A percentile compares a stretch with the other conserved stretches of the same genome.
Conservation (phyloP, 2,113 vertebrate genomes). For the Rhea americana region DNA sequence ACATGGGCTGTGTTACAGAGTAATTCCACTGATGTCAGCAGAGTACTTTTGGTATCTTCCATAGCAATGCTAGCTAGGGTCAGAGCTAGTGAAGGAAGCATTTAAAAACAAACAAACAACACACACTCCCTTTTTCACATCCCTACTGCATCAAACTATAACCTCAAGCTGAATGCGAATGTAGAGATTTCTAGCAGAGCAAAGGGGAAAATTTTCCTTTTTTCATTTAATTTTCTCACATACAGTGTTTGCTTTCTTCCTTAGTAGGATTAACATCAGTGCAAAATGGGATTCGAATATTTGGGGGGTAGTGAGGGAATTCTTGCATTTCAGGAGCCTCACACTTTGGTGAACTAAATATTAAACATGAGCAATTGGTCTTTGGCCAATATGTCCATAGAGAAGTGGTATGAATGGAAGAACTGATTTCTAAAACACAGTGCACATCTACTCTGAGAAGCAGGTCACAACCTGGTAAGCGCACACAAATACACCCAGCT, state of each 20-base stretch:
- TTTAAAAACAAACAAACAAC: not conserved
- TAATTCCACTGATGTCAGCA: not conserved
- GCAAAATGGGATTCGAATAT: not conserved
- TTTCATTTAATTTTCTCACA: not conserved
- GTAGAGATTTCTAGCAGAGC: not conserved
- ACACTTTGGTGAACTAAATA: not conserved
- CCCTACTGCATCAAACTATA: too few species aligned
- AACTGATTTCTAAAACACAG: not conserved
- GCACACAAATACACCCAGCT: not conserved
- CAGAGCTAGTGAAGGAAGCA: not conserved
- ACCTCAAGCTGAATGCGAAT: too few species aligned
- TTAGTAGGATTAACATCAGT: not conserved
- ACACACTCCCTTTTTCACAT: not conserved
- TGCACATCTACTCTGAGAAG: not conserved
- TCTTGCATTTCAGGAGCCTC: not conserved
- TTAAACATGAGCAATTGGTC: not conserved
- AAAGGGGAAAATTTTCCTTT: not conserved
- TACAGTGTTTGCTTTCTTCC: not conserved
- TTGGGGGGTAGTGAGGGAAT: not conserved
- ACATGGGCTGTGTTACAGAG: not conserved
- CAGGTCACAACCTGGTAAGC: not conserved
- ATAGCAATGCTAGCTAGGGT: not conserved
- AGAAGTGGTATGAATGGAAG: not conserved
- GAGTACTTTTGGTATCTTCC: not conserved
- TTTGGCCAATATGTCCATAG: not conserved